Percentiles rank a stretch among this genome's conserved stretches.
Conservation (phyloP, 2,797 vertebrate genomes). For the Chromobotia macracanthus region DNA sequence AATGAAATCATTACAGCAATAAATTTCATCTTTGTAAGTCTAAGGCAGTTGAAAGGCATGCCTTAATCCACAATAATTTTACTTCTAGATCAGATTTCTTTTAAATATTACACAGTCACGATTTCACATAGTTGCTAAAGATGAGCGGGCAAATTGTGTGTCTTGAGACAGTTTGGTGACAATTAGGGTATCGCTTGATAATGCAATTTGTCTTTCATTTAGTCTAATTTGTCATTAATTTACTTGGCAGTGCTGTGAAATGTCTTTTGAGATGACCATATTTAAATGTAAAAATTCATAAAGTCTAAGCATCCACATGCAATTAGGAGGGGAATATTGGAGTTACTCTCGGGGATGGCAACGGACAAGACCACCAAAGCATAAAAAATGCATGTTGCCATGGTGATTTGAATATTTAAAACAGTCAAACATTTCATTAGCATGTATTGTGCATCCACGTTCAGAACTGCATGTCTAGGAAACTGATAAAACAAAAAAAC, state of each 20-base stretch:
- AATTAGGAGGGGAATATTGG: constrained; percentile 6
- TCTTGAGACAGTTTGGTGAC: neutral
- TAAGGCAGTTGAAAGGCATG: too few relatives aligned
- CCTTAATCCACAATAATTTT: too few relatives aligned
- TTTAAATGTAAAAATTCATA: constrained; percentile 20
- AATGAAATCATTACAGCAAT: too few relatives aligned
- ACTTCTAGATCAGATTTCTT: too few relatives aligned
- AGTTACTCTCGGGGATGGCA: neutral
- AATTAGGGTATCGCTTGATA: neutral
- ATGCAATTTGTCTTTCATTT: constrained; percentile 16
- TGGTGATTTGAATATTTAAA: constrained; percentile 38
- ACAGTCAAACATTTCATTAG: constrained; percentile 6
- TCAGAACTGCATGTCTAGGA: constrained; percentile 3
- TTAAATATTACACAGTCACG: too few relatives aligned
- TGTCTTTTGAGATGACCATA: constrained; percentile 6
- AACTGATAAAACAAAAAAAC: neutral
- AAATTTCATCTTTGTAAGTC: too few relatives aligned
- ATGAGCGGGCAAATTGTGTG: too few relatives aligned
- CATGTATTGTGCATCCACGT: constrained; percentile 14
- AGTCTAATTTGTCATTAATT: neutral
- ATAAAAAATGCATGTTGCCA: constrained; percentile 10
- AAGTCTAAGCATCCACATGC: constrained; percentile 4
- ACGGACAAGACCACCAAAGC: constrained; percentile 7
- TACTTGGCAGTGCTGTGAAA: constrained; percentile 1
- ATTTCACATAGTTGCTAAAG: too few relatives aligned